Percentiles rank a stretch among this genome's conserved stretches.
Evolutionary conservation across 2,113 vertebrate genomes (phyloP).

Genomic region (Triplophysa siluroides): DNA sequence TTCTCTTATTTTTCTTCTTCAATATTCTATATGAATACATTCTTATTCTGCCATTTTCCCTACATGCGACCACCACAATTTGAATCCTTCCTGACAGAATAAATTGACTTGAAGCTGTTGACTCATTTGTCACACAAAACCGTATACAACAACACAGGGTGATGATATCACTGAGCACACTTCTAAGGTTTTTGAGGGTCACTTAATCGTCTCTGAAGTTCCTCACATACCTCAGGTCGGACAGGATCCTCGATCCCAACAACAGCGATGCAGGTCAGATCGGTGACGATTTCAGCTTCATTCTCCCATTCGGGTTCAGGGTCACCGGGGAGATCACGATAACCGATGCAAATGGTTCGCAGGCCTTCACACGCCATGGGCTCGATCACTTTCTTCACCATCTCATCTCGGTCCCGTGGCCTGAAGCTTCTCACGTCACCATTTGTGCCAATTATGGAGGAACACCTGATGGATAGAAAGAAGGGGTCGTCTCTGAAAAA

Average conservation of each 20-base stretch:
- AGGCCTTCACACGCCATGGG: conserved; percentile 89
- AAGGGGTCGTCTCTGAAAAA: neutral
- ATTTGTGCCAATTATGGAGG: conserved; percentile 71
- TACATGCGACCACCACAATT: no score
- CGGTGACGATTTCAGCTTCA: conserved; percentile 80
- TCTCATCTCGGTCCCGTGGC: conserved; percentile 84
- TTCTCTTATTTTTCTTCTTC: no score
- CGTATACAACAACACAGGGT: no score
- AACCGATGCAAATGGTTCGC: conserved; percentile 87
- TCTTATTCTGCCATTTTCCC: no score
- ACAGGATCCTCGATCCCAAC: conserved; percentile 92
- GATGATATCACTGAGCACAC: no score
- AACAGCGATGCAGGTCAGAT: conserved; percentile 85
- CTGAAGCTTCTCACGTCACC: conserved; percentile 80
- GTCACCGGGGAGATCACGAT: conserved; percentile 76
- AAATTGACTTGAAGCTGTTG: no score
- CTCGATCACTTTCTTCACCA: conserved; percentile 89
- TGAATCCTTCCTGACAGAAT: no score
- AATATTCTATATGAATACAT: no score
- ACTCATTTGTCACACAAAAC: no score
- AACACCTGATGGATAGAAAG: conserved; percentile 72
- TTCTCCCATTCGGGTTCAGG: conserved; percentile 89
- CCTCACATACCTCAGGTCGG: conserved; percentile 79
- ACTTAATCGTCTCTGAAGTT: neutral
- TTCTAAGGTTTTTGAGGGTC: no score